Percentiles rank a stretch among this genome's conserved stretches.
These are phyloP conservation scores for Bradynema listronoti DNA, from an alignment of 1,140 invertebrate species.

Conservation along the genomic window DNA sequence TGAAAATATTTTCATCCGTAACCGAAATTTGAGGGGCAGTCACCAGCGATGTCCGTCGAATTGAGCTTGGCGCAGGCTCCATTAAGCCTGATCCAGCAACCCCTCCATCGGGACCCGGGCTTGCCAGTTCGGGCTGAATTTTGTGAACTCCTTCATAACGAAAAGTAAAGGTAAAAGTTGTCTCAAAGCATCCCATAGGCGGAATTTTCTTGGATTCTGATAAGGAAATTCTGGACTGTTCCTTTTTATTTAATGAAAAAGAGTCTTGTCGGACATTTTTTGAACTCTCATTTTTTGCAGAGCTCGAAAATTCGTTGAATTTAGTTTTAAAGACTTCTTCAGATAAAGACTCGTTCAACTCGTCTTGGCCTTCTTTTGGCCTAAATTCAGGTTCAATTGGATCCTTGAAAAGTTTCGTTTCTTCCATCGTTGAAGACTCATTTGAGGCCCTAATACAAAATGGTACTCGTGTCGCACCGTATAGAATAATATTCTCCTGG, in stretches of 20 bases:
- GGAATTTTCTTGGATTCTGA: not conserved
- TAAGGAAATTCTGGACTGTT: no score
- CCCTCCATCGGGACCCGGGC: not conserved
- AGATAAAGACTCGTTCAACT: no score
- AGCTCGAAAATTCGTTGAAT: no score
- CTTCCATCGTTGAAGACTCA: not conserved
- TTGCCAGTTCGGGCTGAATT: constrained; percentile 31
- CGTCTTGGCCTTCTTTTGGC: not conserved
- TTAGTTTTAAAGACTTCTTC: no score
- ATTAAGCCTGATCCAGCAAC: no score
- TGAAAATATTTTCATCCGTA: no score
- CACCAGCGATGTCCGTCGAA: no score
- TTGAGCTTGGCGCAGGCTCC: no score
- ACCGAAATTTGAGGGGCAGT: no score
- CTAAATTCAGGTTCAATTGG: not conserved
- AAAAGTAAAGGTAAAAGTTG: constrained; percentile 42
- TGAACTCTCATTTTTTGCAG: no score
- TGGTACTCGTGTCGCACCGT: constrained; percentile 29
- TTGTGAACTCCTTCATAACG: constrained; percentile 51
- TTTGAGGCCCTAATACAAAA: constrained; percentile 28
- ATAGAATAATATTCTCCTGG: constrained; percentile 33
- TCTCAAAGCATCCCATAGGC: constrained; percentile 16
- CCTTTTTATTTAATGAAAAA: no score
- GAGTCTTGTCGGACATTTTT: no score
- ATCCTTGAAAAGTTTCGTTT: not conserved